Percentiles rank a stretch among this genome's conserved stretches.
phyloP scores from a whole-genome alignment of 2,888 invertebrate genomes.

The Electrophaes corylata region DNA sequence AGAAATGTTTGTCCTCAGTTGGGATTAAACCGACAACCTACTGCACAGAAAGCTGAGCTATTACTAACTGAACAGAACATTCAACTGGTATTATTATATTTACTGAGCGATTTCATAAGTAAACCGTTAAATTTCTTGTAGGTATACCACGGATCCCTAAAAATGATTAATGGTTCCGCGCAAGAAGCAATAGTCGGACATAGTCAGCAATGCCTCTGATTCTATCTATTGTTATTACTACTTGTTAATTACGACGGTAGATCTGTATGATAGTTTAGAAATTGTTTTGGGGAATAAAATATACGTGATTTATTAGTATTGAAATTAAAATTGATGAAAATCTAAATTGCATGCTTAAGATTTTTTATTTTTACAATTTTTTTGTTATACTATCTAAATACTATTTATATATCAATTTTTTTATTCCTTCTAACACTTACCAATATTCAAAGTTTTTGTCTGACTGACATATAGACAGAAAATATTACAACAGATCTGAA shows the following conservation, averaged over 20 bases:
- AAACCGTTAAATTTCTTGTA: not conserved
- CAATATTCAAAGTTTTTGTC: too few relatives aligned
- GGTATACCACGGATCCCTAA: constrained; percentile 48
- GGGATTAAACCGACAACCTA: too few relatives aligned
- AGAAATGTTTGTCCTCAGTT: too few relatives aligned
- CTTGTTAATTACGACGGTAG: constrained; percentile 38
- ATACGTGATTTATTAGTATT: not conserved
- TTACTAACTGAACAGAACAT: not conserved
- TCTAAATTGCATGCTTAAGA: not conserved
- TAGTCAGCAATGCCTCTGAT: constrained; percentile 47
- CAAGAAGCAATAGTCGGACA: constrained; percentile 43
- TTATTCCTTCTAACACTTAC: too few relatives aligned
- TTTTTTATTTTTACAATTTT: not conserved
- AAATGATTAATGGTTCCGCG: constrained; percentile 66
- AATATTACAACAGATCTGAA: constrained; percentile 8
- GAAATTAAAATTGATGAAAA: not conserved
- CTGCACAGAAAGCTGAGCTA: too few relatives aligned
- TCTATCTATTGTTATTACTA: constrained; percentile 50
- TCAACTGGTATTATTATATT: too few relatives aligned
- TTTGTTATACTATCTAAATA: too few relatives aligned
- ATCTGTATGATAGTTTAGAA: constrained; percentile 21
- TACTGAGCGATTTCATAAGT: not conserved
- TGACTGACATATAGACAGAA: too few relatives aligned
- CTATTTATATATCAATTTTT: too few relatives aligned
- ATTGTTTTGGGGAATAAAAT: constrained; percentile 7